phyloP scores from a whole-genome alignment of 2,113 vertebrate species.

The Callionymus lyra region DNA sequence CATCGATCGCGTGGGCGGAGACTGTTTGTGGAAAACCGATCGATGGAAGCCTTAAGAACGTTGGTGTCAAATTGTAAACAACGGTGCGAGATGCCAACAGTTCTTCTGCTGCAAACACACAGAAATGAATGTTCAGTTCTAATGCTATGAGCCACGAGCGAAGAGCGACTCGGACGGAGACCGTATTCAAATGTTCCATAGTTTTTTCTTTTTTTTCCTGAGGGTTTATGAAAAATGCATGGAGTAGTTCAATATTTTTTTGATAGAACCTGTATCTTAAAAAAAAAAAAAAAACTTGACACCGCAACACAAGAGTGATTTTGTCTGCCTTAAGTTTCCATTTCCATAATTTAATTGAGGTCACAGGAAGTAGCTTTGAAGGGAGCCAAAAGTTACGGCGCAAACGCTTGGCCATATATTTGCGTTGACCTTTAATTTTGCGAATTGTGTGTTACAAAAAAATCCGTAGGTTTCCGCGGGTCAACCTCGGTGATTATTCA shows the following conservation, averaged over 20 bases:
- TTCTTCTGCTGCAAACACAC: too few relatives aligned
- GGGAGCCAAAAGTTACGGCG: constrained; percentile 50
- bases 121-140: constrained; percentile 63
- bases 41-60: too few relatives aligned
- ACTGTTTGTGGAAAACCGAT: too few relatives aligned
- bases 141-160: constrained; percentile 67
- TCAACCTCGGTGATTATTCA: constrained; percentile 63
- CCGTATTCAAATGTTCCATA: constrained; percentile 56
- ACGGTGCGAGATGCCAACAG: constrained; percentile 51
- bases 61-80: constrained; percentile 66
- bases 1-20: too few relatives aligned
- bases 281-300: too few relatives aligned
- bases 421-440: constrained; percentile 62
- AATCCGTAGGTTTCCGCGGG: constrained; percentile 49
- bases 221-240: constrained; percentile 67
- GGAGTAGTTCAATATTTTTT: constrained; percentile 63
- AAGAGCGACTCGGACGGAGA: constrained; percentile 57
- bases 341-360: constrained; percentile 70
- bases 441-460: constrained; percentile 50
- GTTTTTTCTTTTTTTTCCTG: constrained; percentile 26
- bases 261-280: constrained; percentile 61
- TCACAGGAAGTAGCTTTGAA: constrained; percentile 59
- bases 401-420: constrained; percentile 50
- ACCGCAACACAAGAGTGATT: constrained; percentile 52
- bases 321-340: constrained; percentile 57